Evolutionary conservation across 1,140 invertebrate species (phyloP).

Genomic region (Dendroctonus valens): DNA sequence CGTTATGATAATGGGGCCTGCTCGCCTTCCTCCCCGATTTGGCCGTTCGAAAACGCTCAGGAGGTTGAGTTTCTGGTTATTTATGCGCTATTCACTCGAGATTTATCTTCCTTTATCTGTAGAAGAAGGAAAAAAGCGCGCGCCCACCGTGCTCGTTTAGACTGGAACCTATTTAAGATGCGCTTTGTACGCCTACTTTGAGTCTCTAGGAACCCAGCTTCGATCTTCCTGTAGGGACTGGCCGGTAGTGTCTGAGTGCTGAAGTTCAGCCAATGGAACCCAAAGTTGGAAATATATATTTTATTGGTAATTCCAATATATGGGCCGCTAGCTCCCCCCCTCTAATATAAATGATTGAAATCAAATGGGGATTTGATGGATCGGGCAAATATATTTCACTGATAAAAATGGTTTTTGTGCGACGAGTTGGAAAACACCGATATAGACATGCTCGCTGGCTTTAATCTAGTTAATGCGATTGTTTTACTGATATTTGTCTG

Average conservation of each 20-base stretch:
- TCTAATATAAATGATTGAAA: too few relatives aligned
- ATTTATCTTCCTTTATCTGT: slow-evolving; percentile 43
- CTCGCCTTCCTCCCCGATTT: slow-evolving; percentile 15
- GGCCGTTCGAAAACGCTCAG: slow-evolving; percentile 24
- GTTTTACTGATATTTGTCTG: slow-evolving; percentile 7
- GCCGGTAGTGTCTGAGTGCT: neutral
- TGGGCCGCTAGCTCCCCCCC: too few relatives aligned
- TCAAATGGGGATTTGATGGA: too few relatives aligned
- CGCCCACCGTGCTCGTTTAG: slow-evolving; percentile 25
- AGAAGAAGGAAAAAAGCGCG: slow-evolving; percentile 16
- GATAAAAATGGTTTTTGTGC: neutral
- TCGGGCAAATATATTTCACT: neutral
- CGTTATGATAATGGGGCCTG: slow-evolving; percentile 49
- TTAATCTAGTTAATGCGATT: neutral
- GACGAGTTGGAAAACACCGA: neutral
- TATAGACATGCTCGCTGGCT: neutral
- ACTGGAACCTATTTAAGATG: slow-evolving; percentile 20
- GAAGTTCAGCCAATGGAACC: too few relatives aligned
- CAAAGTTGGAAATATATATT: too few relatives aligned
- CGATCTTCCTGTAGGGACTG: neutral
- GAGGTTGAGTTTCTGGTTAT: slow-evolving; percentile 47
- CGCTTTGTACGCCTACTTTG: slow-evolving; percentile 14
- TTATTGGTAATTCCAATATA: too few relatives aligned
- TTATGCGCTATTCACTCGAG: slow-evolving; percentile 46
- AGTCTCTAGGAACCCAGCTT: neutral